phyloP scores from a whole-genome alignment of 2,797 vertebrate species.

The Lithobates pipiens region DNA sequence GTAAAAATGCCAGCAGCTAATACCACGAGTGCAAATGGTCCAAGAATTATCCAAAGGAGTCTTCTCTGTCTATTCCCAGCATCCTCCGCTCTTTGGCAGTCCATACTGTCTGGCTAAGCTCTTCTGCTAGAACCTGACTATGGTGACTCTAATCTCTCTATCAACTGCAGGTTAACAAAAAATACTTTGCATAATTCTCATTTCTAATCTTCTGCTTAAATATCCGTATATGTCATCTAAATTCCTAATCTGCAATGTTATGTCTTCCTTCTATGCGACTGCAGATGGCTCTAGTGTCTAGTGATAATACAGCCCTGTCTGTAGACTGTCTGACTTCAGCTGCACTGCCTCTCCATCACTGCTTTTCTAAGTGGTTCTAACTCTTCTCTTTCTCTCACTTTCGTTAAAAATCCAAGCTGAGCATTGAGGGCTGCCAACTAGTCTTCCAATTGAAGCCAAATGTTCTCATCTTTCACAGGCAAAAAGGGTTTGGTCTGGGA shows the following conservation, averaged over 20 bases:
- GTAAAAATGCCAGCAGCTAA: constrained; percentile 31
- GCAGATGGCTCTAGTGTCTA: neutral
- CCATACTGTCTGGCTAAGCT: constrained; percentile 18
- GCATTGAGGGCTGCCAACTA: constrained; percentile 62
- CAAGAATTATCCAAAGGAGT: constrained; percentile 25
- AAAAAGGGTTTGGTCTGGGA: constrained; percentile 67
- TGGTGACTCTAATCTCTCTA: neutral
- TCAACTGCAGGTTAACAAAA: neutral
- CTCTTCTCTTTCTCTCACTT: constrained; percentile 37
- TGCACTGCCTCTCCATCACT: constrained; percentile 9
- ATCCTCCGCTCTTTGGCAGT: neutral
- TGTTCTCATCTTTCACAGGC: constrained; percentile 70
- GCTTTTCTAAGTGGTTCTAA: constrained; percentile 20
- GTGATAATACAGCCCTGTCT: neutral
- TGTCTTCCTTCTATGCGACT: neutral
- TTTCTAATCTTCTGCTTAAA: neutral
- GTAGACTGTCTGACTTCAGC: neutral
- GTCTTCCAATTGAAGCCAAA: constrained; percentile 69
- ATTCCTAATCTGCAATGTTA: neutral
- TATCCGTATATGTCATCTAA: neutral
- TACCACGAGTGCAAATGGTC: constrained; percentile 16
- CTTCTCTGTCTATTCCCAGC: neutral
- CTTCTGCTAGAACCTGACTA: neutral
- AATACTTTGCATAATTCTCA: constrained; percentile 18
- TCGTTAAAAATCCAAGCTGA: constrained; percentile 37